Evolutionary conservation across 2,888 invertebrate species (phyloP), one percentile per base, ranked within the genome.

Genomic region (Drosophila nigricruria): DNA sequence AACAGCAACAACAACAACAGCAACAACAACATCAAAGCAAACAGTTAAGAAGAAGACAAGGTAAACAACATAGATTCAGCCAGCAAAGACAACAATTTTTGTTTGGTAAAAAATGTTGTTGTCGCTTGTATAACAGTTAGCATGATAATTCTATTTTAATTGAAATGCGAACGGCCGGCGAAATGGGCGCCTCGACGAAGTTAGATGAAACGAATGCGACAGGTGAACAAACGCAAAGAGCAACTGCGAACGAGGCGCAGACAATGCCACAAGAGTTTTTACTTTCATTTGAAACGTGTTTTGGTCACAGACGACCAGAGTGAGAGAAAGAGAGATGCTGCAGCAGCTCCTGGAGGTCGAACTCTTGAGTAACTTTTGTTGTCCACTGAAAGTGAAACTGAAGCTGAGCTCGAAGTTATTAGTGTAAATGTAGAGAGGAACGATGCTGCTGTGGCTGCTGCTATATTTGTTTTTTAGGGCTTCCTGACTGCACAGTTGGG

Each of bases 211-310:
- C 56, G 54, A 67, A 59, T 53, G 72, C 57, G 65, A 70, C 89
- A 84, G 84, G 84, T 84, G 84, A 84, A 83, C 79, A 83, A 88
- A 87, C 87, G 79, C 53, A 36, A 68, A 43, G 54, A 66, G 66
- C 45, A 16, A n/a, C 25, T 5, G 47, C 47, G 27, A 73, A 70
- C 54, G 62, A 36, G 60, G 52, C 36, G 34, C 73, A 72, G 68
- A 88, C 89, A 85, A 84, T 89, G 82, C 81, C 85, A 88, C 27
- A 88, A 76, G 77, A 77, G 82, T 81, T 91, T 91, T 91, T 91
- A 91, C 92, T 91, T 91, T 91, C 91, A 91, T 91, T 91, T 87
- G 88, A 87, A 91, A 91, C 91, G 86, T 89, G 91, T 90, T 91
- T 89, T 64, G 72, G 65, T 67, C 79, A 79, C 67, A 75, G 67